phyloP scores from a whole-genome alignment of 2,113 vertebrate species.

The Trichomycterus rosablanca region DNA sequence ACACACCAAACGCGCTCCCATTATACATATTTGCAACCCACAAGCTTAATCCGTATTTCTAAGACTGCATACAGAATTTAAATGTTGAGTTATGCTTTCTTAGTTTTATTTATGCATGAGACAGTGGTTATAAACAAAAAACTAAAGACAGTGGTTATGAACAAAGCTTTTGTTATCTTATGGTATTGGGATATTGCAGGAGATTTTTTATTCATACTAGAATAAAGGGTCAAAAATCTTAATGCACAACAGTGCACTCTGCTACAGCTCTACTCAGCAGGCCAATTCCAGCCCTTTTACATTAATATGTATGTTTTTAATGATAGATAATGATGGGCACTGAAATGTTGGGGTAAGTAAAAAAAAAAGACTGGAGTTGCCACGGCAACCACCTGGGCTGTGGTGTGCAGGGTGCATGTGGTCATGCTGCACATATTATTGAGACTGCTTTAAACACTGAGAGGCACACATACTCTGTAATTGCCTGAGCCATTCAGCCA shows the following conservation, averaged over 20 bases:
- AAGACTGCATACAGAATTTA: too few species aligned
- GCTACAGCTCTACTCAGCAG: conserved; percentile 54
- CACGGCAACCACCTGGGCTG: conserved; percentile 85
- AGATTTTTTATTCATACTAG: conserved; percentile 36
- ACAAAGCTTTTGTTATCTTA: conserved; percentile 32
- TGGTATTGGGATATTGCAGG: conserved; percentile 24
- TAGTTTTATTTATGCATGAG: too few species aligned
- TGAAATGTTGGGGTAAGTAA: conserved; percentile 83
- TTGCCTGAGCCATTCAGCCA: conserved; percentile 95
- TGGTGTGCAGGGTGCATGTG: conserved; percentile 80
- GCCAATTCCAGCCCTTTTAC: conserved; percentile 75
- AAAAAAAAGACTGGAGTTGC: conserved; percentile 81
- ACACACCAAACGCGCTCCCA: too few species aligned
- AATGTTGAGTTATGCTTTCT: too few species aligned
- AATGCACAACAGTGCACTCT: conserved; percentile 62
- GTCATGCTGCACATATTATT: conserved; percentile 84
- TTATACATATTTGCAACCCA: too few species aligned
- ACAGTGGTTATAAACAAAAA: too few species aligned
- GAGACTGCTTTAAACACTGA: conserved; percentile 65
- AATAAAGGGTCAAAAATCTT: conserved; percentile 53
- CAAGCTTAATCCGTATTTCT: too few species aligned
- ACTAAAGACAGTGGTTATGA: conserved; percentile 27
- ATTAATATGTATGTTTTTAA: conserved; percentile 97
- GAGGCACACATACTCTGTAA: conserved; percentile 79
- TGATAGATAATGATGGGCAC: conserved; percentile 95